phyloP scores from a whole-genome alignment of 2,113 vertebrate genomes.

The Centropus bengalensis region DNA sequence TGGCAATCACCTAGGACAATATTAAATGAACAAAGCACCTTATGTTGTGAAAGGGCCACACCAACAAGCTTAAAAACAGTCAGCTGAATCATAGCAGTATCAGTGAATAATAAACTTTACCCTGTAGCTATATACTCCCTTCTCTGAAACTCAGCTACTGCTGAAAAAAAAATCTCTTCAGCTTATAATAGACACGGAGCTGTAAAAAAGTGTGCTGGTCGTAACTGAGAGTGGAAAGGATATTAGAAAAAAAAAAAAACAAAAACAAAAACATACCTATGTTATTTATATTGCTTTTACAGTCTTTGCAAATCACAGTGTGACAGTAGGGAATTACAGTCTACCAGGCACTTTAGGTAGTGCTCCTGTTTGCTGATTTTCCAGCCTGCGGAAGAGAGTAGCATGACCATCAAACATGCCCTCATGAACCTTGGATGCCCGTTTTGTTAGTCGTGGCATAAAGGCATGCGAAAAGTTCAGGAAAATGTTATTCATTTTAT shows the following conservation, averaged over 20 bases:
- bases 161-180: neutral
- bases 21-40: neutral
- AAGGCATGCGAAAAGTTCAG: constrained; percentile 29
- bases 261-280: neutral
- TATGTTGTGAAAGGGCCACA: neutral
- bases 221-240: neutral
- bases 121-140: neutral
- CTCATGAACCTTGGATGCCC: neutral
- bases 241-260: neutral
- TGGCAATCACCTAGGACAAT: neutral
- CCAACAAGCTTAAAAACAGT: neutral
- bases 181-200: neutral
- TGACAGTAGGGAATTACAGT: neutral
- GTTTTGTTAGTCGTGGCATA: neutral
- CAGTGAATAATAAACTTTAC: neutral
- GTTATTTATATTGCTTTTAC: neutral
- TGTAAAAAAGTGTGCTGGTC: neutral
- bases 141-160: neutral
- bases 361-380: neutral
- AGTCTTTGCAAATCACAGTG: neutral
- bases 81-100: neutral
- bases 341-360: neutral
- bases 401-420: constrained; percentile 19
- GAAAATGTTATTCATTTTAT: constrained; percentile 21
- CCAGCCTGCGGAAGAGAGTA: neutral